Base-by-base conservation (phyloP, 30 jellyfish, hydroid and myxozoan species). In the Cassiopea andromeda region DNA sequence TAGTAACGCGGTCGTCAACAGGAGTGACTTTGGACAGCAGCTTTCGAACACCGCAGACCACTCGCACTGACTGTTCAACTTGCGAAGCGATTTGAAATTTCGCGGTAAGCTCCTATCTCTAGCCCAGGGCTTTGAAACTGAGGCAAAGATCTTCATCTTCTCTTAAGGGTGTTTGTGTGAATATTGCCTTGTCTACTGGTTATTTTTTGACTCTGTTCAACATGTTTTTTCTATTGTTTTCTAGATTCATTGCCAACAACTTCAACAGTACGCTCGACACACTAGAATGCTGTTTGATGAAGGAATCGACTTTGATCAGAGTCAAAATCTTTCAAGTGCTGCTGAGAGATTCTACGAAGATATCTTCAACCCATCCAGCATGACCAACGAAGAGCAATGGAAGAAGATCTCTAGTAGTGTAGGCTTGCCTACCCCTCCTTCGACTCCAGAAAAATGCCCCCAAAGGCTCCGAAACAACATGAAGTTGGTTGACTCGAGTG, bases 21-120 rank as follows among this genome's bases (percentile, higher is more conserved):
- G 84, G 77, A 86, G 93, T 67, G 90, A 49, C 81, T 48, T 57
- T 87, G 94, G 71, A 79, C 94, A 87, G 94, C 94, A 87, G 94
- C 89, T 59, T 87, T 87, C 90, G 89, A 87, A 87, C 90, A 87
- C 94, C 94, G 94, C 94, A 87, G 94, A 87, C 94, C 94, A 87
- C 82, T 64, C 59, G 94, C 78, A 87, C 82, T 67, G 94, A 66
- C 78, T 64, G 50, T 60, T 74, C 86, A 54, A 43, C 69, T 67
- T 48, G 90, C 17, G 18, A 70, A 85, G 81, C 76, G 87, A 77
- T 87, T 87, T 78, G 85, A 80, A 87, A 87, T 76, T 77, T 50
- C 94, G 94, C 94, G 94, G 94, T 87, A 87, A 87, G 94, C 19
- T 7, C 50, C 43, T 17, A 14, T 10, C 93, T 86, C 93, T 7